phyloP scores from a whole-genome alignment of 2,888 invertebrate genomes.

The Colostygia pectinataria region DNA sequence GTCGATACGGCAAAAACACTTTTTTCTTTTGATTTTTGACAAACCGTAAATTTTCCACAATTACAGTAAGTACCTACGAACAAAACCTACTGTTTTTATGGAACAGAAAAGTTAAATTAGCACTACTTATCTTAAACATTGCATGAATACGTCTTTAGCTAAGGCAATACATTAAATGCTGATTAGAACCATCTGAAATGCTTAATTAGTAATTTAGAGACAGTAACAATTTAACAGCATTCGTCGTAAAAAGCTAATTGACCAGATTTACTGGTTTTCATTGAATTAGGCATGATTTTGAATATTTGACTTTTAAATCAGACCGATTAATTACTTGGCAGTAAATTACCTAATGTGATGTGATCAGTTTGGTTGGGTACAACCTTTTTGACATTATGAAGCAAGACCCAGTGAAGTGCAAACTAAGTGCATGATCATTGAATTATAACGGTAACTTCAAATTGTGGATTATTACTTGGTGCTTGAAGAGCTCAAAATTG shows the following conservation, averaged over 20 bases:
- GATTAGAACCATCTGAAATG: slow-evolving; percentile 25
- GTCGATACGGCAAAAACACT: too few species aligned
- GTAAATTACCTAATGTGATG: slow-evolving; percentile 13
- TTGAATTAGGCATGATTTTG: slow-evolving; percentile 26
- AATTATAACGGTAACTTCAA: too few species aligned
- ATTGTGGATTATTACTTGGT: too few species aligned
- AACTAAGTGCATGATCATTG: too few species aligned
- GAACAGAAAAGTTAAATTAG: too few species aligned
- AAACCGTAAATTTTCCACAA: too few species aligned
- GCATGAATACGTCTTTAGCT: background rate
- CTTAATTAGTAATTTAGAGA: slow-evolving; percentile 29
- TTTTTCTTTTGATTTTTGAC: too few species aligned
- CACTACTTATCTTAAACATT: background rate
- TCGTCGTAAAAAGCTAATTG: slow-evolving; percentile 30
- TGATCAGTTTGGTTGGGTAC: slow-evolving; percentile 2
- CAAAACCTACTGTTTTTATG: too few species aligned
- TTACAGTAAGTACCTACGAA: too few species aligned
- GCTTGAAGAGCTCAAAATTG: too few species aligned
- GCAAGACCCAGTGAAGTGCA: too few species aligned
- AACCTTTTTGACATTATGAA: too few species aligned
- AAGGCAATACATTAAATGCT: slow-evolving; percentile 25
- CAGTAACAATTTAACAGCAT: slow-evolving; percentile 33
- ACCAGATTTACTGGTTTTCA: slow-evolving; percentile 29
- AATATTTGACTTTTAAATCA: slow-evolving; percentile 35
- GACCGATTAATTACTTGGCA: slow-evolving; percentile 29